These are phyloP conservation scores for Callorhinus ursinus DNA, from an alignment of 2,113 vertebrate genomes.

Conservation along the genomic window DNA sequence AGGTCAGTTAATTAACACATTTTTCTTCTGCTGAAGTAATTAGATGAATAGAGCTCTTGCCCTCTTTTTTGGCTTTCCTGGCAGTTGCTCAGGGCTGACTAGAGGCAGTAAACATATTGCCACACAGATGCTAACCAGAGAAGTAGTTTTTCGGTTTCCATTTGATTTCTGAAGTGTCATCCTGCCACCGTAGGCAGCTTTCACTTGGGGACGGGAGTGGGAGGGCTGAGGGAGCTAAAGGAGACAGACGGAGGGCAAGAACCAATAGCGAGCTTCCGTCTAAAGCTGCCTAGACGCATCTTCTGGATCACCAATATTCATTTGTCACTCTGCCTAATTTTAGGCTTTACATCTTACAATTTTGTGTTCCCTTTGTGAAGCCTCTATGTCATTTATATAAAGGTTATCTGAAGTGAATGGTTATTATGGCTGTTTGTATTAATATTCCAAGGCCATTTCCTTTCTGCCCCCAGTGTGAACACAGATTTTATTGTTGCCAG, in stretches of 20 bases:
- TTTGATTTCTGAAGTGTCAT: constrained; percentile 73
- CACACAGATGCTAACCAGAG: constrained; percentile 71
- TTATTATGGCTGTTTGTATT: constrained; percentile 48
- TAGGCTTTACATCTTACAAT: constrained; percentile 65
- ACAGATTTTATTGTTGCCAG: constrained; percentile 58
- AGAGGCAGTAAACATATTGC: constrained; percentile 63
- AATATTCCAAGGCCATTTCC: constrained; percentile 72
- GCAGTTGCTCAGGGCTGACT: constrained; percentile 47
- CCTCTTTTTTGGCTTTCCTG: constrained; percentile 50
- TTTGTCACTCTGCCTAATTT: constrained; percentile 69
- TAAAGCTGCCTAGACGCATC: neutral
- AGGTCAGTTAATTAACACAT: constrained; percentile 72
- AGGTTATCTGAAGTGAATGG: constrained; percentile 67
- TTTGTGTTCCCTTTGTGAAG: constrained; percentile 66
- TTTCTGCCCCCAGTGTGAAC: constrained; percentile 36
- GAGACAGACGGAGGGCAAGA: neutral
- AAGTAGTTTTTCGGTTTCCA: constrained; percentile 51
- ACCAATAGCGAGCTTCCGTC: neutral
- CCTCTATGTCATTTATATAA: constrained; percentile 64
- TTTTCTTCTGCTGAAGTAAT: constrained; percentile 71
- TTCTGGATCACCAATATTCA: constrained; percentile 58
- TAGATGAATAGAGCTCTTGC: constrained; percentile 66
- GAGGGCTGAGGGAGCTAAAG: neutral
- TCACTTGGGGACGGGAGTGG: neutral
- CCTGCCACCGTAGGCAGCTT: constrained; percentile 26